Percentiles rank a stretch among this genome's conserved stretches.
Conservation (phyloP, 2,888 invertebrate species). For the Slavum lentiscoides region DNA sequence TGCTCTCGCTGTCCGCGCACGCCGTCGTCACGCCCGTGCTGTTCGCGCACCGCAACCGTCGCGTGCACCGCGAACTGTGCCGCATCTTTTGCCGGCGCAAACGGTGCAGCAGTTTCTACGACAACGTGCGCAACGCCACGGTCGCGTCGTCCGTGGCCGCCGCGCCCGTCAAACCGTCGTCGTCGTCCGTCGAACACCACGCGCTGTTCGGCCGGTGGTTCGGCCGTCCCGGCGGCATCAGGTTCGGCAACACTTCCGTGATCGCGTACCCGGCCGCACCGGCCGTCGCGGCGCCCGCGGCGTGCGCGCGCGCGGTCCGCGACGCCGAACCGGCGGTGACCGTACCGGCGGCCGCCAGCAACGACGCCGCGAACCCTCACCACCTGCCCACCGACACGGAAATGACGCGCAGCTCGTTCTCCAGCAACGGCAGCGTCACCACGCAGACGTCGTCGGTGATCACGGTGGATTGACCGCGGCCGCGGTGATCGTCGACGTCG, state of each 20-base stretch:
- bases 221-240: constrained; percentile 31
- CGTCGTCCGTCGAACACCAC: background rate
- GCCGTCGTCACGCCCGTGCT: constrained; percentile 73
- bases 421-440: constrained; percentile 64
- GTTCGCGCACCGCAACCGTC: constrained; percentile 75
- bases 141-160: constrained; percentile 42
- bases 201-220: constrained; percentile 44
- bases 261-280: constrained; percentile 54
- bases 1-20: constrained; percentile 63
- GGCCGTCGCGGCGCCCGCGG: constrained; percentile 55
- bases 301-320: background rate
- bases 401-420: constrained; percentile 67
- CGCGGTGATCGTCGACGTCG: background rate
- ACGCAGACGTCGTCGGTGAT: constrained; percentile 39
- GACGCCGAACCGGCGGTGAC: constrained; percentile 54
- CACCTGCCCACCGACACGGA: constrained; percentile 61
- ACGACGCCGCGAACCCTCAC: too few species aligned
- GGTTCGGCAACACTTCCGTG: constrained; percentile 59
- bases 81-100: constrained; percentile 54
- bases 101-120: constrained; percentile 54
- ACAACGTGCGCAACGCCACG: constrained; percentile 42
- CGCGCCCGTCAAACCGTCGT: background rate
- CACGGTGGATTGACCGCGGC: constrained; percentile 38
- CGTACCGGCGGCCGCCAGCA: too few species aligned
- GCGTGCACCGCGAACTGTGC: constrained; percentile 66